Percentiles rank a stretch among this genome's conserved stretches.
phyloP scores from a whole-genome alignment of 2,888 invertebrate species.

The Drosophila mimica region DNA sequence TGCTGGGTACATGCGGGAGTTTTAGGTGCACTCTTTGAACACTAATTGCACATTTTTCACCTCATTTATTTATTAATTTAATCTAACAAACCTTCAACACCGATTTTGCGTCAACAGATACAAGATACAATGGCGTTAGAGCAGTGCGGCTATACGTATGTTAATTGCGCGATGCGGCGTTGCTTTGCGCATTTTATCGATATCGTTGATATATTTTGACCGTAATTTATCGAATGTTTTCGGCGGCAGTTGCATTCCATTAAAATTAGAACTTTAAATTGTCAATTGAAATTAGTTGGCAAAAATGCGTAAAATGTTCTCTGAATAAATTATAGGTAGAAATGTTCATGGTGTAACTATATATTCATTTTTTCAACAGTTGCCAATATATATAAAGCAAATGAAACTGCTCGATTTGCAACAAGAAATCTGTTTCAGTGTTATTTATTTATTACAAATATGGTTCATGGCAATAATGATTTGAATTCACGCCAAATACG shows the following conservation, averaged over 20 bases:
- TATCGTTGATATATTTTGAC: conserved; percentile 3
- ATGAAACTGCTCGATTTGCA: no score
- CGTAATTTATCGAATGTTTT: conserved; percentile 31
- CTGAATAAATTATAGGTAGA: not conserved
- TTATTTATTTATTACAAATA: not conserved
- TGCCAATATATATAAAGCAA: no score
- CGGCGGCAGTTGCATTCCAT: not conserved
- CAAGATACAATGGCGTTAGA: conserved; percentile 70
- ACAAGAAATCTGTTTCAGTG: not conserved
- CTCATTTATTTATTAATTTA: conserved; percentile 22
- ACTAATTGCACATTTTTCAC: conserved; percentile 26
- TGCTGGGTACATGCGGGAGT: conserved; percentile 18
- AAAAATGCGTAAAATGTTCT: not conserved
- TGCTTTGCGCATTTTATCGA: conserved; percentile 17
- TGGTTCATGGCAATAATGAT: not conserved
- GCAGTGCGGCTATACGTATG: conserved; percentile 53
- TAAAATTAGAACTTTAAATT: not conserved
- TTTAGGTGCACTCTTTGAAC: conserved; percentile 12
- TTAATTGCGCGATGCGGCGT: conserved; percentile 11
- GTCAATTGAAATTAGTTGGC: no score
- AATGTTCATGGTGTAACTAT: not conserved
- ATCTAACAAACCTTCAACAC: conserved; percentile 42
- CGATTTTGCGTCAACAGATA: conserved; percentile 65
- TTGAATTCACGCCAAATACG: not conserved
- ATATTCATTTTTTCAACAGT: not conserved